Conservation (phyloP, 2,888 invertebrate species). For the Pocota personata region DNA sequence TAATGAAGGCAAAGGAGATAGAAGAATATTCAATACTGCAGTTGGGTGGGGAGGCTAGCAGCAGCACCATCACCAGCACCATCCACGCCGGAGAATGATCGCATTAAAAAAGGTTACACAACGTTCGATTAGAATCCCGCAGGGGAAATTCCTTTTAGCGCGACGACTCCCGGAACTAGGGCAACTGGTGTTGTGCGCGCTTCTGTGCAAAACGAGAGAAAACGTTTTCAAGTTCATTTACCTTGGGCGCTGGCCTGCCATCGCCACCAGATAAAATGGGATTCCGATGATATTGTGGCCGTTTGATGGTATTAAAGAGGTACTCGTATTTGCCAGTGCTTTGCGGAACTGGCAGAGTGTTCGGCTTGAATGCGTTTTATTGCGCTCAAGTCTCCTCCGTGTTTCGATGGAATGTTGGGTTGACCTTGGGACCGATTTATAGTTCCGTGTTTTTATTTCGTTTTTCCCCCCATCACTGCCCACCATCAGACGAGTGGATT, state of each 20-base stretch:
- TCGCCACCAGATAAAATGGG: slow-evolving; percentile 42
- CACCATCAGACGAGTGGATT: neutral
- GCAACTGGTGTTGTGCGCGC: slow-evolving; percentile 66
- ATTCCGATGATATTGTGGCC: slow-evolving; percentile 51
- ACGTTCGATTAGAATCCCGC: slow-evolving; percentile 73
- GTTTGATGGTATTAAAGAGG: slow-evolving; percentile 44
- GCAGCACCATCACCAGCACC: slow-evolving; percentile 17
- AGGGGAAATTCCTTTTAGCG: slow-evolving; percentile 72
- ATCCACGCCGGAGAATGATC: slow-evolving; percentile 45
- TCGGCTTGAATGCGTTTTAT: slow-evolving; percentile 55
- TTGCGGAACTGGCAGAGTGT: slow-evolving; percentile 23
- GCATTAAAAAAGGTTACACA: slow-evolving; percentile 57
- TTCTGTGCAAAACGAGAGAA: slow-evolving; percentile 60
- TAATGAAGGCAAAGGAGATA: slow-evolving; percentile 44
- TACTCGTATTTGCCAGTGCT: slow-evolving; percentile 48
- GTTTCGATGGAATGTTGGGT: slow-evolving; percentile 15
- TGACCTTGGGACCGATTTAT: slow-evolving; percentile 62
- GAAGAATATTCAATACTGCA: slow-evolving; percentile 48
- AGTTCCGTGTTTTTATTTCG: slow-evolving; percentile 3
- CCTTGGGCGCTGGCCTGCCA: slow-evolving; percentile 66
- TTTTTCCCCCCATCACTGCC: neutral
- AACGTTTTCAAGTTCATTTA: slow-evolving; percentile 72
- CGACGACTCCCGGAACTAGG: slow-evolving; percentile 74
- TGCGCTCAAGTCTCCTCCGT: slow-evolving; percentile 2
- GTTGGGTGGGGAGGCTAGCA: slow-evolving; percentile 51